phyloP scores from a whole-genome alignment of 1,140 invertebrate species.

The Solenopsis fugax region DNA sequence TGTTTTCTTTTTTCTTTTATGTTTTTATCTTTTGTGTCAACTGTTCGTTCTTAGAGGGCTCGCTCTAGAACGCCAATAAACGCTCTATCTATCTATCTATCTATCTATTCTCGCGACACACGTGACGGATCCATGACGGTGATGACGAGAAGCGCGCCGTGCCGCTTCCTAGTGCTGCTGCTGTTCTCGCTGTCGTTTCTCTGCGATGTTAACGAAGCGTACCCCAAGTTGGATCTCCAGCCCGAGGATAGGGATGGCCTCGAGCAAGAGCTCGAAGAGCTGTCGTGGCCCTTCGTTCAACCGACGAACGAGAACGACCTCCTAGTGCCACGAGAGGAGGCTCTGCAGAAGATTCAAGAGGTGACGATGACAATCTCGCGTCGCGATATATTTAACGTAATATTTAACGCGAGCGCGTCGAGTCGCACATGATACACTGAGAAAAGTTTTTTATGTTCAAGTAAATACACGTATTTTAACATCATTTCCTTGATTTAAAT shows the following conservation, averaged over 20 bases:
- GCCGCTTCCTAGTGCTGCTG: conserved; percentile 21
- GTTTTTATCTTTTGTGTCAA: too few species aligned
- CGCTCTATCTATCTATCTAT: too few species aligned
- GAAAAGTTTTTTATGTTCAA: too few species aligned
- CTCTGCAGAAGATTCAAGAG: conserved; percentile 70
- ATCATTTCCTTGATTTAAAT: too few species aligned
- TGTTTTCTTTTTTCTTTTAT: too few species aligned
- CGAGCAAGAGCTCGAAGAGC: not conserved
- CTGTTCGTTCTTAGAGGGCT: too few species aligned
- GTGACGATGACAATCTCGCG: conserved; percentile 22
- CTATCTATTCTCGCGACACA: not conserved
- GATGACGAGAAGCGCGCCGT: conserved; percentile 42
- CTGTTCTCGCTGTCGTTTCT: conserved; percentile 2
- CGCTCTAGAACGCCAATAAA: too few species aligned
- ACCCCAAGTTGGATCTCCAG: not conserved
- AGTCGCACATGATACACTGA: too few species aligned
- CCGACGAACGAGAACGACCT: conserved; percentile 26
- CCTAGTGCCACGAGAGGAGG: conserved; percentile 29
- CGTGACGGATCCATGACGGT: not conserved
- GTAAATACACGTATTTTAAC: too few species aligned
- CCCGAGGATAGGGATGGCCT: not conserved
- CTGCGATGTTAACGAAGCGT: not conserved
- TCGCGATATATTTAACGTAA: too few species aligned
- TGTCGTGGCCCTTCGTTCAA: conserved; percentile 25
- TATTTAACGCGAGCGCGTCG: too few species aligned